Percentiles rank a stretch among this genome's conserved stretches.
Conservation (phyloP, 2,888 invertebrate genomes). For the Tipula vernalis region DNA sequence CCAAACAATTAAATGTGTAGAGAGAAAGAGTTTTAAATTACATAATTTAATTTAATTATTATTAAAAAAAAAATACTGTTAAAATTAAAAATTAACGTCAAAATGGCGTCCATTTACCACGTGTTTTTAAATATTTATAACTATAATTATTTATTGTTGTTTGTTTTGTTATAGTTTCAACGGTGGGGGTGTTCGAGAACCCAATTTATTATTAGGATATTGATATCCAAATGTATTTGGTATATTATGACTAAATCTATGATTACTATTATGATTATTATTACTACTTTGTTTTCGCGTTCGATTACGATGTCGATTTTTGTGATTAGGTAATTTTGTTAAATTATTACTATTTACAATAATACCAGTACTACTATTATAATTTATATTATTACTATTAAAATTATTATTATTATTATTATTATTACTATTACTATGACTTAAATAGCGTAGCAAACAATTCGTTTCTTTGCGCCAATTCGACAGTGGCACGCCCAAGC, state of each 20-base stretch:
- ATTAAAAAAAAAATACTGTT: neutral
- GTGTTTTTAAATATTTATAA: neutral
- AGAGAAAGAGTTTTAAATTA: neutral
- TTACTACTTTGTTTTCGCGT: conserved; percentile 16
- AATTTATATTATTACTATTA: neutral
- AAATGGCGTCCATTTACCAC: conserved; percentile 4
- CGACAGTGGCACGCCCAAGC: conserved; percentile 56
- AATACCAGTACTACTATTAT: conserved; percentile 6
- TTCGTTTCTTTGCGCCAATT: conserved; percentile 60
- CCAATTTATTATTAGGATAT: conserved; percentile 23
- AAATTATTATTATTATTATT: neutral
- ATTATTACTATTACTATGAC: conserved; percentile 13
- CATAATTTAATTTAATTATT: neutral
- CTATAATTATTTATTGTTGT: neutral
- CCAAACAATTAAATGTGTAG: neutral
- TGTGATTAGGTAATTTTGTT: conserved; percentile 18
- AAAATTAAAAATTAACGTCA: neutral
- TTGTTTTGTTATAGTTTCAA: conserved; percentile 22
- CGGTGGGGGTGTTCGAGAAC: conserved; percentile 33
- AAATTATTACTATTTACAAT: neutral
- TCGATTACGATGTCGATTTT: conserved; percentile 15
- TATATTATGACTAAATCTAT: conserved; percentile 24
- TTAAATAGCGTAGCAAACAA: conserved; percentile 40
- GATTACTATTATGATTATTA: conserved; percentile 22
- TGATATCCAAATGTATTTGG: conserved; percentile 30